These are phyloP conservation scores for Tethya wilhelma DNA, from an alignment of 37 sponge, comb jelly and placozoan species.

Conservation along the genomic window DNA sequence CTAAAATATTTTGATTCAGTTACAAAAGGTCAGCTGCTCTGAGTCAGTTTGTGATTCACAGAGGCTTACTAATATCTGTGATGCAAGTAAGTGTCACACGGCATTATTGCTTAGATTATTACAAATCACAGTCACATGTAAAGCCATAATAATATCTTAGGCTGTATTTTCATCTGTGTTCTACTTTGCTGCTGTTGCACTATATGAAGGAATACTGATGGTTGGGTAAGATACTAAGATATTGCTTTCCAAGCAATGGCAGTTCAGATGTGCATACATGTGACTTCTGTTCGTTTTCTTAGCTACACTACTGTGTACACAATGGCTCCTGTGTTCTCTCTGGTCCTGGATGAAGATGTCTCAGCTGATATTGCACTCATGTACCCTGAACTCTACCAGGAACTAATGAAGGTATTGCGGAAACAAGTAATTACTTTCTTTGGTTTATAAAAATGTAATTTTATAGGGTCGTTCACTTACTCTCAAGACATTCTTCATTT, in stretches of 20 bases:
- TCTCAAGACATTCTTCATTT: constrained; percentile 92
- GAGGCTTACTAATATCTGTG: constrained; percentile 95
- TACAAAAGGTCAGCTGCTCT: constrained; percentile 93
- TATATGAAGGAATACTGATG: constrained; percentile 94
- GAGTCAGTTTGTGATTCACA: constrained; percentile 96
- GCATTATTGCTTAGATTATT: not conserved
- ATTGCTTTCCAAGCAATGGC: not conserved
- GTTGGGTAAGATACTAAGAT: constrained; percentile 78
- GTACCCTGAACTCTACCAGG: constrained; percentile 96
- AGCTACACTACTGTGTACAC: constrained; percentile 93
- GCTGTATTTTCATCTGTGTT: constrained; percentile 90
- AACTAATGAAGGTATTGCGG: constrained; percentile 73
- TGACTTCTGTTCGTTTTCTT: not conserved
- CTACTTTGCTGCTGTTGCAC: constrained; percentile 91
- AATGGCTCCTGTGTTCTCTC: constrained; percentile 94
- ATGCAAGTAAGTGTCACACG: constrained; percentile 88
- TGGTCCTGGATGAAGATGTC: constrained; percentile 94
- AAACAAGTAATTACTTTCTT: not conserved
- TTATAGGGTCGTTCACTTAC: constrained; percentile 82
- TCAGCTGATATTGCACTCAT: constrained; percentile 83
- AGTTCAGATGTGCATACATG: not conserved
- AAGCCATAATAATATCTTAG: constrained; percentile 30
- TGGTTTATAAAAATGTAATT: not conserved
- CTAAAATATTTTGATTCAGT: constrained; percentile 29
- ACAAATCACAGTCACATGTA: not conserved